These are phyloP conservation scores for Acleris literana DNA, from an alignment of 2,888 invertebrate species.

Conservation along the genomic window DNA sequence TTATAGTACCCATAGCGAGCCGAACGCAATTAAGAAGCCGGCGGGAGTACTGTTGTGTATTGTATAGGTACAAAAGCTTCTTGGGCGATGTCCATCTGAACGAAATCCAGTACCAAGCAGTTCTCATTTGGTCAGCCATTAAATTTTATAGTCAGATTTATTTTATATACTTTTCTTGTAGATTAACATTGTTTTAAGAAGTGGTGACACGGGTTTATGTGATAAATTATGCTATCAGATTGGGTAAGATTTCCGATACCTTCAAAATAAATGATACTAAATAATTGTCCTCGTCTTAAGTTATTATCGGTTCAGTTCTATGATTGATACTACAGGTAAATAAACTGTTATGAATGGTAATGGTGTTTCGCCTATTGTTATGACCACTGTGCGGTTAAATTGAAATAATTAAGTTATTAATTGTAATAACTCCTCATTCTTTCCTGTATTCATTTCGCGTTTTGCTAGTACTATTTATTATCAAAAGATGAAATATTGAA, in stretches of 20 bases:
- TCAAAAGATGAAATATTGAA: background rate
- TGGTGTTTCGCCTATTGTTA: background rate
- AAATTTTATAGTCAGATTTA: background rate
- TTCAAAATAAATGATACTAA: too few species aligned
- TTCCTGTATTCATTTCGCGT: background rate
- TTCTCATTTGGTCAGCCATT: too few species aligned
- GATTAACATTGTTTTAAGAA: slow-evolving; percentile 4
- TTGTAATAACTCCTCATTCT: slow-evolving; percentile 21
- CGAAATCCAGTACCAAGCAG: too few species aligned
- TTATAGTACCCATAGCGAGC: too few species aligned
- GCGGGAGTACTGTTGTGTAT: too few species aligned
- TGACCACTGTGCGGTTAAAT: slow-evolving; percentile 1
- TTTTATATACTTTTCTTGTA: background rate
- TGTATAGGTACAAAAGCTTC: too few species aligned
- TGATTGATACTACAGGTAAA: slow-evolving; percentile 10
- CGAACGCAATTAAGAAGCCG: too few species aligned
- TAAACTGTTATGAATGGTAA: background rate
- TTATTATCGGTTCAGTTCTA: slow-evolving; percentile 9
- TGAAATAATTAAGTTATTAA: background rate
- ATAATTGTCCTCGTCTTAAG: too few species aligned
- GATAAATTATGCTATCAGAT: background rate
- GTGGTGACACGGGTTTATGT: slow-evolving; percentile 31
- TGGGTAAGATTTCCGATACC: too few species aligned
- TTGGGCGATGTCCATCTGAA: too few species aligned
- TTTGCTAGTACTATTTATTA: background rate